Conservation (phyloP, 2,797 vertebrate species). For the Enteromius treurensis region DNA sequence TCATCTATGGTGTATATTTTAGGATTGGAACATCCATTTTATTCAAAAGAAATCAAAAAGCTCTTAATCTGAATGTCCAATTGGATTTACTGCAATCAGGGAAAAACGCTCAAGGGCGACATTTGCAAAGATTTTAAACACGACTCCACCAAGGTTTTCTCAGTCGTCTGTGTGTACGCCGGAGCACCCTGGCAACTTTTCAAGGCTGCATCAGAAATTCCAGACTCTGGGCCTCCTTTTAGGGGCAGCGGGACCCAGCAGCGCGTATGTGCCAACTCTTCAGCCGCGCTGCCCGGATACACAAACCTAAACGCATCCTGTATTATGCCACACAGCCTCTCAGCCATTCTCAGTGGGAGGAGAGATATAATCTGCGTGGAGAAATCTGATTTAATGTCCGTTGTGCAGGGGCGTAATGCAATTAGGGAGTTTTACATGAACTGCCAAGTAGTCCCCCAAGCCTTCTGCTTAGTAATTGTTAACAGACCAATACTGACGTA, state of each 20-base stretch:
- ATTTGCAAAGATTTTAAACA: constrained; percentile 23
- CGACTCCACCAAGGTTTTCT: constrained; percentile 51
- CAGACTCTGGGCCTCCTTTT: constrained; percentile 65
- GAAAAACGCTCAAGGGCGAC: not conserved
- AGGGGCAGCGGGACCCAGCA: constrained; percentile 57
- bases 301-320: constrained; percentile 62
- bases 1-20: constrained; percentile 25
- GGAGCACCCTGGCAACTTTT: constrained; percentile 48
- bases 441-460: constrained; percentile 66
- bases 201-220: constrained; percentile 56
- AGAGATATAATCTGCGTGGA: constrained; percentile 64
- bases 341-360: constrained; percentile 56
- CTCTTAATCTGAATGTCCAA: not conserved
- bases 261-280: constrained; percentile 55
- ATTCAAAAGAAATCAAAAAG: constrained; percentile 5
- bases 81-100: constrained; percentile 27
- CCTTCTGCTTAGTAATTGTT: constrained; percentile 69
- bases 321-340: constrained; percentile 61
- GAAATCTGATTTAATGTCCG: constrained; percentile 62
- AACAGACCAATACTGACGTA: constrained; percentile 69
- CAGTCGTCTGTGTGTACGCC: constrained; percentile 53
- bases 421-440: constrained; percentile 64
- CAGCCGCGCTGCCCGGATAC: constrained; percentile 59
- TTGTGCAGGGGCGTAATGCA: constrained; percentile 61
- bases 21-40: not conserved